These are phyloP conservation scores for Rousettus madagascariensis DNA, from an alignment of 2,797 vertebrate genomes.

Conservation along the genomic window DNA sequence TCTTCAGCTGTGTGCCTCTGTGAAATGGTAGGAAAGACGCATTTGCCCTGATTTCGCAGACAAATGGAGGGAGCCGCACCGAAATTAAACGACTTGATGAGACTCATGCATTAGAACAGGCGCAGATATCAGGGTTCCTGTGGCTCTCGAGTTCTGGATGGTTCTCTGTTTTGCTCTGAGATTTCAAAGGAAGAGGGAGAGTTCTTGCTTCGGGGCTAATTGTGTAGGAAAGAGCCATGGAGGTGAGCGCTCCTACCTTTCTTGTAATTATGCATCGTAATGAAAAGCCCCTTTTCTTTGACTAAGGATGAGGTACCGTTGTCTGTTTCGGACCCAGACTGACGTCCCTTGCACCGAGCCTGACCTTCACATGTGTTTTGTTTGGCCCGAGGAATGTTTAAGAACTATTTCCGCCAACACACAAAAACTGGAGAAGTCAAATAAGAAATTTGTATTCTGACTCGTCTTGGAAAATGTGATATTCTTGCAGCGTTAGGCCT, in stretches of 20 bases:
- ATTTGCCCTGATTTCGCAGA: background rate
- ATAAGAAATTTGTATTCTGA: background rate
- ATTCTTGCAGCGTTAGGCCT: background rate
- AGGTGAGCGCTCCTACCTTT: background rate
- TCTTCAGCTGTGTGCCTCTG: background rate
- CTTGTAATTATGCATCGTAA: background rate
- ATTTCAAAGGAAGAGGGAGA: background rate
- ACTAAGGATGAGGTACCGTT: background rate
- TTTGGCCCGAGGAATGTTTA: background rate
- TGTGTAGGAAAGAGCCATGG: background rate
- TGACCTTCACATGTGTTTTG: background rate
- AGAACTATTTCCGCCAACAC: background rate
- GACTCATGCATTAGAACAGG: background rate
- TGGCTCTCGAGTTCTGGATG: background rate
- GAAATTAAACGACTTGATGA: background rate
- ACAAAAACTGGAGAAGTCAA: background rate
- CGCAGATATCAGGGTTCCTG: background rate
- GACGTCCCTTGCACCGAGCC: background rate
- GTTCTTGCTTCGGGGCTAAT: background rate
- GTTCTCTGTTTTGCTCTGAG: background rate
- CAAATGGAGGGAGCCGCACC: background rate
- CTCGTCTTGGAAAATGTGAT: background rate
- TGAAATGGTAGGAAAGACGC: background rate
- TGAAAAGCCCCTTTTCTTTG: background rate
- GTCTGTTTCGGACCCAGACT: background rate